These are phyloP conservation scores for Zingel zingel DNA, from an alignment of 2,113 vertebrate species.

Conservation along the genomic window DNA sequence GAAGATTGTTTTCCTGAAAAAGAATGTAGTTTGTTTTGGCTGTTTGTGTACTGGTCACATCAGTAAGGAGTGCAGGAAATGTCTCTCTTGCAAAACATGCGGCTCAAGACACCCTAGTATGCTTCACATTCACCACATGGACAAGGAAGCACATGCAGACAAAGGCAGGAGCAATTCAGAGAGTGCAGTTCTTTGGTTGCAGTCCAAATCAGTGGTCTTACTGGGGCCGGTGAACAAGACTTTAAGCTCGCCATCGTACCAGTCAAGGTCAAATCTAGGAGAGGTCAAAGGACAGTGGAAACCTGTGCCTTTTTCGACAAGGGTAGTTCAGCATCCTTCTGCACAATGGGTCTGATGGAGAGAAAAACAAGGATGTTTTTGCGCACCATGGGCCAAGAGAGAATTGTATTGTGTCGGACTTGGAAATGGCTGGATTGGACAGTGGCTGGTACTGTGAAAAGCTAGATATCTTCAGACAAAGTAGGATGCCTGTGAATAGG, in stretches of 20 bases:
- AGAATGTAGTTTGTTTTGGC: constrained; percentile 8
- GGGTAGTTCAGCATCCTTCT: not conserved
- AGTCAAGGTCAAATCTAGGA: constrained; percentile 8
- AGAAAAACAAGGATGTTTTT: not conserved
- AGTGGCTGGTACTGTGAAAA: not conserved
- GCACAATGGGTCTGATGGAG: constrained; percentile 3
- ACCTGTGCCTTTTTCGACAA: constrained; percentile 3
- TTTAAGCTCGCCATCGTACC: not conserved
- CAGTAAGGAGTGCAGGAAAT: constrained; percentile 2
- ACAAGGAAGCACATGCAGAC: not conserved
- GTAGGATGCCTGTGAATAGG: not conserved
- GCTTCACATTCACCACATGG: not conserved
- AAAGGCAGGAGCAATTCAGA: not conserved
- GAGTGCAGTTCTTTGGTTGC: not conserved
- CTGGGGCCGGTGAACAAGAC: not conserved
- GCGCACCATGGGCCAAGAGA: not conserved
- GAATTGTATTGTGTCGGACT: not conserved
- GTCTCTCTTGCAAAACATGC: not conserved
- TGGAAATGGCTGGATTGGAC: not conserved
- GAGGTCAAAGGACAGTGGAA: not conserved
- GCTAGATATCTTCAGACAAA: not conserved
- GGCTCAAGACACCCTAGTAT: not conserved
- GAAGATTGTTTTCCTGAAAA: constrained; percentile 10
- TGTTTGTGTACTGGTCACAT: constrained; percentile 16
- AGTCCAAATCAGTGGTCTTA: not conserved